phyloP scores from a whole-genome alignment of 92 coral and sea anemone species.

The Palythoa caribaeorum region DNA sequence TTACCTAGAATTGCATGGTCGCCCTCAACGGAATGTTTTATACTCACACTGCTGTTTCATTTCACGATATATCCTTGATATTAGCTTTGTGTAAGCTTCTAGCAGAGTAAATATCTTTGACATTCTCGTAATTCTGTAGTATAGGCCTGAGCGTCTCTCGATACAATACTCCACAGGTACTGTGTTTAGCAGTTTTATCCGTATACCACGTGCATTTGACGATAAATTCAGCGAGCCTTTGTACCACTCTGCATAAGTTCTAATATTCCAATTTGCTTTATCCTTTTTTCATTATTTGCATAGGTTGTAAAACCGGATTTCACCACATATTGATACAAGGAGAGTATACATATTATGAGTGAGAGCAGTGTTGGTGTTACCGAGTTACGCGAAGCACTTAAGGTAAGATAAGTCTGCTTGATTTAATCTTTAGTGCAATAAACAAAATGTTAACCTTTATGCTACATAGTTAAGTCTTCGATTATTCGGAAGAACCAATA shows the following conservation, averaged over 20 bases:
- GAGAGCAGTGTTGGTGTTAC: background rate
- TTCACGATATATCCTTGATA: background rate
- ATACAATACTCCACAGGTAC: background rate
- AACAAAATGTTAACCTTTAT: background rate
- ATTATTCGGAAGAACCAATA: background rate
- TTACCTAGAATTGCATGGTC: background rate
- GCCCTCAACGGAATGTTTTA: background rate
- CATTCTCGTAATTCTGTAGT: background rate
- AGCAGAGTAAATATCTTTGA: background rate
- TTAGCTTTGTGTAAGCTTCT: background rate
- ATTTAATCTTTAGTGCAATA: background rate
- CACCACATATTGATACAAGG: background rate
- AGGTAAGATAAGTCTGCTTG: background rate
- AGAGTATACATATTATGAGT: background rate
- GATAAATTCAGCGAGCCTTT: background rate
- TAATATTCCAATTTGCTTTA: background rate
- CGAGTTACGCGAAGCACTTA: conserved; percentile 13
- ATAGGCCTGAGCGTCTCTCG: background rate
- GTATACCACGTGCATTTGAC: background rate
- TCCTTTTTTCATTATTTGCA: background rate
- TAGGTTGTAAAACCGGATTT: background rate
- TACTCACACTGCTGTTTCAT: background rate
- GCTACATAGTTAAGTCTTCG: background rate
- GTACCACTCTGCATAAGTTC: background rate
- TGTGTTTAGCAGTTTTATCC: background rate